A percentile compares a stretch with the other conserved stretches of the same genome.
These are phyloP conservation scores for Aulostomus chinensis DNA, from an alignment of 2,797 vertebrate genomes.

Conservation along the genomic window DNA sequence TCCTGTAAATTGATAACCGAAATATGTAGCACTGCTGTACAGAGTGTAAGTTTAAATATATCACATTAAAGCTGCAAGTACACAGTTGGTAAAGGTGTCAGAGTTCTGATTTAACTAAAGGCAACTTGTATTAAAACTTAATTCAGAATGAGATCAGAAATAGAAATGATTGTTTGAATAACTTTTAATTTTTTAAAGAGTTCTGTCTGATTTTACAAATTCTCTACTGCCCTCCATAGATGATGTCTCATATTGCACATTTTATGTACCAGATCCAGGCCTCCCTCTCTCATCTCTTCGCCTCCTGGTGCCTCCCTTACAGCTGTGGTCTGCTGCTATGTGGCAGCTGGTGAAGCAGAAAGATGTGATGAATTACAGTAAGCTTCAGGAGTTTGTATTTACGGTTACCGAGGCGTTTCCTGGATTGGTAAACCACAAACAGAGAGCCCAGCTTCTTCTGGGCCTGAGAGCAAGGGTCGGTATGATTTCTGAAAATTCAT, in stretches of 20 bases:
- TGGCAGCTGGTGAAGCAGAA: conserved; percentile 81
- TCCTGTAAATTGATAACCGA: too few relatives aligned
- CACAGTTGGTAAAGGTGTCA: too few relatives aligned
- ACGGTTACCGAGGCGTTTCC: conserved; percentile 76
- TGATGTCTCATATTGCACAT: conserved; percentile 14
- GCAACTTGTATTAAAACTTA: too few relatives aligned
- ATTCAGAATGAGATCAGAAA: too few relatives aligned
- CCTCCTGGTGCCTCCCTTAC: conserved; percentile 76
- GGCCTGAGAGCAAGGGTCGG: conserved; percentile 71
- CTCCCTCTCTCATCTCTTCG: conserved; percentile 68
- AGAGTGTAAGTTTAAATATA: too few relatives aligned
- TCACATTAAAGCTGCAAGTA: too few relatives aligned
- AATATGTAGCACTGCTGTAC: too few relatives aligned
- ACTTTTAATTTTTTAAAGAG: too few relatives aligned
- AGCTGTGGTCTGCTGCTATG: conserved; percentile 81
- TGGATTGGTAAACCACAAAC: conserved; percentile 77
- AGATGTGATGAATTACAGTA: conserved; percentile 77
- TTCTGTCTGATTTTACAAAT: conserved; percentile 1
- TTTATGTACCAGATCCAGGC: conserved; percentile 34
- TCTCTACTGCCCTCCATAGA: conserved; percentile 29
- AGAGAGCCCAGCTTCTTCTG: conserved; percentile 74
- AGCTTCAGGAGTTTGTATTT: conserved; percentile 80
- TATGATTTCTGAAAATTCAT: background rate
- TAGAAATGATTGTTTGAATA: too few relatives aligned
- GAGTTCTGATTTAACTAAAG: too few relatives aligned